Conservation (phyloP, 2,797 vertebrate species). For the Furcifer pardalis region DNA sequence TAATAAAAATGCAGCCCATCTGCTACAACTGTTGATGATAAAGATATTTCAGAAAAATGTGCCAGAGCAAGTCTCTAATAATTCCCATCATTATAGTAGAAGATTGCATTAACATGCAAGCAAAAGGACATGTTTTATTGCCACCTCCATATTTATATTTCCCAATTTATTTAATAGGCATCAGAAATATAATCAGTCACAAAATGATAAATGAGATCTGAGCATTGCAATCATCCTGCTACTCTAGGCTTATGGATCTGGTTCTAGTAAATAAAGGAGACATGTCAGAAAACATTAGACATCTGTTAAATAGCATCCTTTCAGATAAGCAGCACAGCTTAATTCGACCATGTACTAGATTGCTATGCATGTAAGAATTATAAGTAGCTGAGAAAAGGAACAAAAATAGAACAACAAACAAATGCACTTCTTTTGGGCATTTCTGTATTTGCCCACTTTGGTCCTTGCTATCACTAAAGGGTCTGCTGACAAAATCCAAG, state of each 20-base stretch:
- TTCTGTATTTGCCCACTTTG: too few species aligned
- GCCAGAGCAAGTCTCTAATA: background rate
- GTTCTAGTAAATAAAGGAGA: conserved; percentile 36
- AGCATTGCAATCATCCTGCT: conserved; percentile 49
- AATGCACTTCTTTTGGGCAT: too few species aligned
- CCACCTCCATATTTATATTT: conserved; percentile 15
- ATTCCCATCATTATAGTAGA: background rate
- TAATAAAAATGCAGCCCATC: background rate
- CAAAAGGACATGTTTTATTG: background rate
- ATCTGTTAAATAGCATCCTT: conserved; percentile 66
- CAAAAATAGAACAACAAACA: background rate
- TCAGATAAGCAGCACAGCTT: conserved; percentile 52
- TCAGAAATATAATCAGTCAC: background rate
- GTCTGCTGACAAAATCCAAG: background rate
- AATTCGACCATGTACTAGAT: conserved; percentile 18
- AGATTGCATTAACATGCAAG: background rate
- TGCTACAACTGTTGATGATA: background rate
- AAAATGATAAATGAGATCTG: conserved; percentile 30
- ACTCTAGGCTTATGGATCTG: conserved; percentile 50
- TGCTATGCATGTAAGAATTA: conserved; percentile 48
- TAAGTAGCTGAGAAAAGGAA: conserved; percentile 43
- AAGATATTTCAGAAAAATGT: background rate
- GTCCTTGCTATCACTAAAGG: background rate
- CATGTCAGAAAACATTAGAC: conserved; percentile 62
- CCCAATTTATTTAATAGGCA: background rate